phyloP scores from a whole-genome alignment of 2,797 vertebrate species.

The Poeciliopsis turneri region DNA sequence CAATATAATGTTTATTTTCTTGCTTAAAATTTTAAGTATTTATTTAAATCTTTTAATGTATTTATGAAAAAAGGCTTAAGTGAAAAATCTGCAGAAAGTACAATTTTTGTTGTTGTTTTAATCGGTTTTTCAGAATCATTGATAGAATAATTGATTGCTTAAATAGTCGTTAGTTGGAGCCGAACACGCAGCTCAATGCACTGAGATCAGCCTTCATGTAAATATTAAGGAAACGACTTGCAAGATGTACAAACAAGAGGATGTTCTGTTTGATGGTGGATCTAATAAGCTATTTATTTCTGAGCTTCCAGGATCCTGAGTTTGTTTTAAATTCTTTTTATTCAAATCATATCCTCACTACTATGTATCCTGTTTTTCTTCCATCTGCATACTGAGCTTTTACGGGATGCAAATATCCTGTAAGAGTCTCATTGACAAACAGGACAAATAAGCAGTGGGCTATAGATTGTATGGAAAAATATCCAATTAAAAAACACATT shows the following conservation, averaged over 20 bases:
- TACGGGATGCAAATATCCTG: conserved; percentile 39
- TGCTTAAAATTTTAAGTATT: no score
- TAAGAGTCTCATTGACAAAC: conserved; percentile 26
- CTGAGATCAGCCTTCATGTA: conserved; percentile 27
- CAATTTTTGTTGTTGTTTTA: no score
- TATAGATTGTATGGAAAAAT: conserved; percentile 31
- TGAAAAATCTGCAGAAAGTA: no score
- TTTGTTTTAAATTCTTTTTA: conserved; percentile 10
- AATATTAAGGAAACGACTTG: conserved; percentile 41
- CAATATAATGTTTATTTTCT: no score
- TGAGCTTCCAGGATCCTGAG: conserved; percentile 6
- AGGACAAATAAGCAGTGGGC: conserved; percentile 33
- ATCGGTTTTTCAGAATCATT: no score
- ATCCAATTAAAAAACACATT: conserved; percentile 38
- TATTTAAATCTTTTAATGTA: no score
- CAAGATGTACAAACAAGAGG: conserved; percentile 33
- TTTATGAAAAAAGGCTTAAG: no score
- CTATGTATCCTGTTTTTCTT: conserved; percentile 23
- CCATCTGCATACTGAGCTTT: conserved; percentile 25
- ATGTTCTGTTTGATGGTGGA: conserved; percentile 10
- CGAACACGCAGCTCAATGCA: neutral
- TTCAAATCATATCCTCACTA: conserved; percentile 17
- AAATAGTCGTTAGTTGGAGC: no score
- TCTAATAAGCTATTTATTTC: conserved; percentile 53
- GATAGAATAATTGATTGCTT: no score